phyloP scores from a whole-genome alignment of 2,113 vertebrate genomes.

The Ochotona curzoniae region DNA sequence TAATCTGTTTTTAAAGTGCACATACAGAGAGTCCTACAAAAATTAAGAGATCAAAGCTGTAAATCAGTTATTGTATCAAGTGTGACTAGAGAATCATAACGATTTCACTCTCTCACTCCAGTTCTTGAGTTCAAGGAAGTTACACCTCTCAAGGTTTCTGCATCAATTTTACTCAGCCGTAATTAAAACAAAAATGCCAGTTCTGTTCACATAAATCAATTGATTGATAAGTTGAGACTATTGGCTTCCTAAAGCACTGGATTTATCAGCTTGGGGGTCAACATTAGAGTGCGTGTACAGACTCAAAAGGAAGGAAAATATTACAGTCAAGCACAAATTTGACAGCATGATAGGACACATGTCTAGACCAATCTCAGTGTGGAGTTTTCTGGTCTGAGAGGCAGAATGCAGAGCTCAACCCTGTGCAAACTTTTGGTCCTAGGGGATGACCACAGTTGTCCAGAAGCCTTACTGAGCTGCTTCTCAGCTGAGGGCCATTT shows the following conservation, averaged over 20 bases:
- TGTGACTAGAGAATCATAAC: background rate
- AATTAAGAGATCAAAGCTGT: background rate
- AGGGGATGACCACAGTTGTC: slow-evolving; percentile 41
- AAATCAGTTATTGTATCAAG: background rate
- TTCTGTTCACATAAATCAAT: background rate
- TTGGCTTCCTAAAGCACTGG: background rate
- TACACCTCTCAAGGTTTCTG: background rate
- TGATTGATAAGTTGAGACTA: background rate
- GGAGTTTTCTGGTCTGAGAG: background rate
- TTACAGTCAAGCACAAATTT: background rate
- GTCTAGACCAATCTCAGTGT: background rate
- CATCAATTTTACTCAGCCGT: background rate
- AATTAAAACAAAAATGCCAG: background rate
- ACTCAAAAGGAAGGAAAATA: background rate
- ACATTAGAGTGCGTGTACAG: background rate
- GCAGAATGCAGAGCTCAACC: background rate
- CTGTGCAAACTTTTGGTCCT: slow-evolving; percentile 44
- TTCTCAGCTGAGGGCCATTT: slow-evolving; percentile 66
- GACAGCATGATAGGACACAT: background rate
- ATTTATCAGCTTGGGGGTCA: background rate
- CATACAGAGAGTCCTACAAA: background rate
- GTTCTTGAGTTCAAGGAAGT: background rate
- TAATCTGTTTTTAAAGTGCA: background rate
- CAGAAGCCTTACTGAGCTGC: background rate
- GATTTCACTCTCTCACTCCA: background rate